Conservation (phyloP, 2,113 vertebrate genomes). For the Daubentonia madagascariensis region DNA sequence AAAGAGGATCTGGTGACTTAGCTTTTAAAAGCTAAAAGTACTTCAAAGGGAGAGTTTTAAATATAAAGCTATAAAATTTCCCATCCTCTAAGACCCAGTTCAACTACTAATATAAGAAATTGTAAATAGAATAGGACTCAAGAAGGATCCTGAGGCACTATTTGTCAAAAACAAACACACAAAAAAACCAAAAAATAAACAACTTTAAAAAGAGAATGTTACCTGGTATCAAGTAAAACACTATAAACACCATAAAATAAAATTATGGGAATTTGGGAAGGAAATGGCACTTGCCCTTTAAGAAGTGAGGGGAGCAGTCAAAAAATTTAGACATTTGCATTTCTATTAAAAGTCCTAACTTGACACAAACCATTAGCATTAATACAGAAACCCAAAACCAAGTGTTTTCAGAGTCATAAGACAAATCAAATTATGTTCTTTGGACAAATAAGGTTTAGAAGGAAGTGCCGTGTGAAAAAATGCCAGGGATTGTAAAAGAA, state of each 20-base stretch:
- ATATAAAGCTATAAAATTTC: conserved; percentile 18
- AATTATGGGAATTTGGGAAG: not conserved
- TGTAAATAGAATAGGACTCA: not conserved
- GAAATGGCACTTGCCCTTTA: not conserved
- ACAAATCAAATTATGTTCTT: conserved; percentile 38
- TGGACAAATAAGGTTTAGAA: conserved; percentile 24
- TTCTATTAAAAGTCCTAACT: conserved; percentile 34
- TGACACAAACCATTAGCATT: not conserved
- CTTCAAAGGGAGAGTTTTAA: conserved; percentile 29
- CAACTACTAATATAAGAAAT: conserved; percentile 29
- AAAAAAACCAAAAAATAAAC: not conserved
- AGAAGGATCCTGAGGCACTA: not conserved
- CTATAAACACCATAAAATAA: not conserved
- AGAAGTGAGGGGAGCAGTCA: not conserved
- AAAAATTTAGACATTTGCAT: conserved; percentile 9
- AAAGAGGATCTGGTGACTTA: not conserved
- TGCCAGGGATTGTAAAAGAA: not conserved
- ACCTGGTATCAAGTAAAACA: not conserved
- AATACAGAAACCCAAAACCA: conserved; percentile 33
- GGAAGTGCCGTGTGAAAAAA: conserved; percentile 26
- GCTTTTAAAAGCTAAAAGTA: conserved; percentile 31
- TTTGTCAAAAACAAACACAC: not conserved
- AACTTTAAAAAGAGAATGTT: not conserved
- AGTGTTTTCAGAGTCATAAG: conserved; percentile 4
- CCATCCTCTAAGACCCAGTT: not conserved